phyloP scores from a whole-genome alignment of 2,113 vertebrate species.

The Pelmatolapia mariae region DNA sequence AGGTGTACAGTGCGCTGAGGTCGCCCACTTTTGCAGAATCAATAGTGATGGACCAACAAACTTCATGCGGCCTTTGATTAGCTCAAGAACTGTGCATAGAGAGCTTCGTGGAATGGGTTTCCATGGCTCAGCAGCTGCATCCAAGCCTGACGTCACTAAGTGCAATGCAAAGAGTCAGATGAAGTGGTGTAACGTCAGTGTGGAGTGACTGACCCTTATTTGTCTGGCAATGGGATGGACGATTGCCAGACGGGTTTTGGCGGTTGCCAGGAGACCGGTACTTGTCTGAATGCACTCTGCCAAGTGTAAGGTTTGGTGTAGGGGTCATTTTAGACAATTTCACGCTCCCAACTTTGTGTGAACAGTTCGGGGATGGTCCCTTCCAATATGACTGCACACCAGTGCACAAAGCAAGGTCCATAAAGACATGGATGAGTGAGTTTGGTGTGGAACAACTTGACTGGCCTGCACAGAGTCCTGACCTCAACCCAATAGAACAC shows the following conservation, averaged over 20 bases:
- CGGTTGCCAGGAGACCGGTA: background rate
- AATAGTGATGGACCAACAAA: background rate
- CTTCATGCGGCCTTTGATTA: background rate
- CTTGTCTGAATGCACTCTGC: background rate
- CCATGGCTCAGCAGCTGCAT: background rate
- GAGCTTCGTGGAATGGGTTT: background rate
- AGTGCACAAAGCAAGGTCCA: background rate
- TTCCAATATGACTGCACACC: background rate
- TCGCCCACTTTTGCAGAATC: background rate
- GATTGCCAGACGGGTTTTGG: background rate
- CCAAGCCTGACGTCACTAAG: background rate
- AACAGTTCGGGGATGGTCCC: background rate
- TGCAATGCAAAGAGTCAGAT: background rate
- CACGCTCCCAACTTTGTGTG: background rate
- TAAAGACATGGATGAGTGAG: background rate
- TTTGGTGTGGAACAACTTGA: background rate
- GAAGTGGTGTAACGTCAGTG: accelerated
- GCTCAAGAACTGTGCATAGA: background rate
- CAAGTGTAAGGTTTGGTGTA: background rate
- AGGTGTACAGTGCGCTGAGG: background rate
- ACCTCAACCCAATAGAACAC: background rate
- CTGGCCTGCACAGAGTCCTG: background rate
- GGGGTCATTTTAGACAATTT: background rate
- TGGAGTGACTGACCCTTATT: background rate
- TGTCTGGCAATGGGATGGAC: background rate